A percentile compares a stretch with the other conserved stretches of the same genome.
phyloP scores from a whole-genome alignment of 2,888 invertebrate species.

The Lamellibrachia columna region DNA sequence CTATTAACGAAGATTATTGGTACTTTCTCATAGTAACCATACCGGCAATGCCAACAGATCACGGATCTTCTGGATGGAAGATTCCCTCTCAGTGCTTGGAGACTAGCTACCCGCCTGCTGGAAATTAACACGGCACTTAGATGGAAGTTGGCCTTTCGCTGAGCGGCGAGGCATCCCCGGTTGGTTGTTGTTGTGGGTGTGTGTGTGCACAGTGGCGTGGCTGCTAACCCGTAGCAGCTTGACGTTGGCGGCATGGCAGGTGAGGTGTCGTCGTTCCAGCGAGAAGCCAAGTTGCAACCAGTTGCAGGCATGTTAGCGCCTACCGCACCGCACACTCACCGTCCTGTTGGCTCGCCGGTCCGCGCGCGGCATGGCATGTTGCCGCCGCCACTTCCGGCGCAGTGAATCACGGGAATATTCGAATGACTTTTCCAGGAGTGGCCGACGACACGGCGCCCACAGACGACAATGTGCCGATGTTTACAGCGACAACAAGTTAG shows the following conservation, averaged over 20 bases:
- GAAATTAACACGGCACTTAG: conserved; percentile 11
- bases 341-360: background rate
- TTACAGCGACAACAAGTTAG: conserved; percentile 16
- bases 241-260: background rate
- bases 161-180: background rate
- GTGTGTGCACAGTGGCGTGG: conserved; percentile 5
- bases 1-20: conserved; percentile 6
- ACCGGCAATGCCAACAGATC: background rate
- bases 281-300: background rate
- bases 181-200: background rate
- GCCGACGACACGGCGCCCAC: background rate
- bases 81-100: background rate
- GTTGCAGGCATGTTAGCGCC: background rate
- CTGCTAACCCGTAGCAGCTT: conserved; percentile 16
- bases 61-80: conserved; percentile 1
- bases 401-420: conserved; percentile 10
- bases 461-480: conserved; percentile 10
- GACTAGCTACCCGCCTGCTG: conserved; percentile 12
- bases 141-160: background rate
- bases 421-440: conserved; percentile 10
- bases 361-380: conserved; percentile 2
- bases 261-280: background rate
- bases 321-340: conserved; percentile 16
- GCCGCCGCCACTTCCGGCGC: background rate
- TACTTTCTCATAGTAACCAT: background rate